These are phyloP conservation scores for Argyresthia goedartella DNA, from an alignment of 2,888 invertebrate genomes.

Conservation along the genomic window DNA sequence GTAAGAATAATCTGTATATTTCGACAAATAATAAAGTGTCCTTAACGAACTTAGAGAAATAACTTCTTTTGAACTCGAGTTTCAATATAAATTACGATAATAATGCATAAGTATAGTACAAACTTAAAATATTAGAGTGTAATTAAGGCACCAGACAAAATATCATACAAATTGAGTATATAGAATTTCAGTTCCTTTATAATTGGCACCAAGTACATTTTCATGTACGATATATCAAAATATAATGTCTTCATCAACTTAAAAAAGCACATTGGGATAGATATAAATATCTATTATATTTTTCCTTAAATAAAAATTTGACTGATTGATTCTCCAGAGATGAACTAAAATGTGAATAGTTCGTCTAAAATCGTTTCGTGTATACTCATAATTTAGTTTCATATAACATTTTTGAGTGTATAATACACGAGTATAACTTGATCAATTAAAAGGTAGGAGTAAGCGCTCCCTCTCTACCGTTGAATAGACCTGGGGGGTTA, in stretches of 20 bases:
- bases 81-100: slow-evolving; percentile 50
- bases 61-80: slow-evolving; percentile 3
- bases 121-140: slow-evolving; percentile 33
- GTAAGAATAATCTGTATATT: slow-evolving; percentile 3
- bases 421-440: no score
- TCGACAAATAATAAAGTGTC: slow-evolving; percentile 1
- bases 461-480: no score
- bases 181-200: slow-evolving; percentile 25
- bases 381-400: no score
- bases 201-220: slow-evolving; percentile 21
- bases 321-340: not conserved
- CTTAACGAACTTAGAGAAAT: not conserved
- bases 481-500: no score
- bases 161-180: slow-evolving; percentile 36
- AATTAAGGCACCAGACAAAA: slow-evolving; percentile 45
- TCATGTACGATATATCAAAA: not conserved
- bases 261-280: slow-evolving; percentile 6
- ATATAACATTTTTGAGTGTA: not conserved
- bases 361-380: no score
- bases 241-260: slow-evolving; percentile 4
- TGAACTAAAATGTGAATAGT: no score
- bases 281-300: not conserved
- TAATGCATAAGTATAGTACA: slow-evolving; percentile 34
- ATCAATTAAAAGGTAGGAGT: no score
- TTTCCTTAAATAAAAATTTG: not conserved